Evolutionary conservation across 2,113 vertebrate genomes (phyloP).

Genomic region (Reinhardtius hippoglossoides): DNA sequence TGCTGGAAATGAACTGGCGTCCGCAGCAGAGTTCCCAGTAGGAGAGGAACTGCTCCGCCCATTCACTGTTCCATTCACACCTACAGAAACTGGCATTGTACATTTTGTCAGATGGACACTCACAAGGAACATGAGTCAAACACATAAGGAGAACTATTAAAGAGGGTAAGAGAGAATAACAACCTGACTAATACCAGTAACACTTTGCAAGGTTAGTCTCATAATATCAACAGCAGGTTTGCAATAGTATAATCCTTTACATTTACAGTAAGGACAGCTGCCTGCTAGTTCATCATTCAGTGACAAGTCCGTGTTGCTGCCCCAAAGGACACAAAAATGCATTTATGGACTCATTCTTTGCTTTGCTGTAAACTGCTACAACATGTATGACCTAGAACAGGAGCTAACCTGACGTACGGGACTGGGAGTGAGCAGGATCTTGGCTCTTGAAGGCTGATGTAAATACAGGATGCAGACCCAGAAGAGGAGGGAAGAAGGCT

Average conservation of each 20-base stretch:
- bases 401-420: conserved; percentile 80
- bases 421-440: conserved; percentile 84
- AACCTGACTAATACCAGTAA: neutral
- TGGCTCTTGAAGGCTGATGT: conserved; percentile 85
- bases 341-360: neutral
- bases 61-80: conserved; percentile 88
- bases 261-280: neutral
- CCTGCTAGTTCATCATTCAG: conserved; percentile 5
- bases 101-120: conserved; percentile 26
- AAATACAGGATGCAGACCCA: conserved; percentile 90
- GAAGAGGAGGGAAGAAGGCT: conserved; percentile 88
- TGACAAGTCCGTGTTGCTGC: neutral
- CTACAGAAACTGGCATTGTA: conserved; percentile 73
- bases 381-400: conserved; percentile 82
- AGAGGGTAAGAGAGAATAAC: neutral
- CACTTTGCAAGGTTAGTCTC: neutral
- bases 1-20: conserved; percentile 77
- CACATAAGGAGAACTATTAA: conserved; percentile 14
- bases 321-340: neutral
- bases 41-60: conserved; percentile 83
- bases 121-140: conserved; percentile 15
- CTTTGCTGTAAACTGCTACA: conserved; percentile 4
- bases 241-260: neutral
- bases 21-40: conserved; percentile 80
- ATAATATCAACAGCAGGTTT: neutral